Evolutionary conservation across 2,888 invertebrate genomes (phyloP).

Genomic region (Aspidiotus destructor): DNA sequence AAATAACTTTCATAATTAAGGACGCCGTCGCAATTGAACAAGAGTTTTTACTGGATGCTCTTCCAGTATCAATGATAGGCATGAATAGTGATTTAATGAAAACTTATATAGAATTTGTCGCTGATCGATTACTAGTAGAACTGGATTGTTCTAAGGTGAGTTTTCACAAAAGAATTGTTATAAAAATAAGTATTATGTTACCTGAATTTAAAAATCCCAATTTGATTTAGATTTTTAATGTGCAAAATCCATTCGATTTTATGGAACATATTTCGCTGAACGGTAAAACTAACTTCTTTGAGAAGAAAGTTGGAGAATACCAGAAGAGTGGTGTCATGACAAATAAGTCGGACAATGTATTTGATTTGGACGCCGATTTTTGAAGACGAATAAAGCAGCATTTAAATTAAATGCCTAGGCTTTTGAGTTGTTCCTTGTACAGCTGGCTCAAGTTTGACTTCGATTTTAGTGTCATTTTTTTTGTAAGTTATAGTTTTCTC

Average conservation of each 20-base stretch:
- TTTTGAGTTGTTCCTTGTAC: too few species aligned
- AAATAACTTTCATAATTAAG: slow-evolving; percentile 69
- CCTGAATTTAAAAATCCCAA: too few species aligned
- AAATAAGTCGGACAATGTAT: too few species aligned
- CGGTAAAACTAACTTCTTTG: slow-evolving; percentile 99
- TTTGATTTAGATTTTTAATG: slow-evolving; percentile 62
- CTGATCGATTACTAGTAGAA: slow-evolving; percentile 83
- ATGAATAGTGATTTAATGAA: slow-evolving; percentile 97
- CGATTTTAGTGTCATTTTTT: too few species aligned
- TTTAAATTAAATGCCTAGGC: too few species aligned
- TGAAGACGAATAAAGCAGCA: too few species aligned
- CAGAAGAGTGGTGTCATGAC: slow-evolving; percentile 52
- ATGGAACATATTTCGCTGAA: slow-evolving; percentile 98
- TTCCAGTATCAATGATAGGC: slow-evolving; percentile 88
- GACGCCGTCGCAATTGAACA: slow-evolving; percentile 95
- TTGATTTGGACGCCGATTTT: too few species aligned
- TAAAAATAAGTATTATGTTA: too few species aligned
- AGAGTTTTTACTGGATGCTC: slow-evolving; percentile 92
- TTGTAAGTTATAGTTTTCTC: too few species aligned
- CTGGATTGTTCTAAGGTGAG: slow-evolving; percentile 74
- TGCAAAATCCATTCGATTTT: slow-evolving; percentile 95
- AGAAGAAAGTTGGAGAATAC: slow-evolving; percentile 97
- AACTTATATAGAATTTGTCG: slow-evolving; percentile 97
- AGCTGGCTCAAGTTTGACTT: too few species aligned
- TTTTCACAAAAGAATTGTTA: slow-evolving; percentile 29